A percentile compares a stretch with the other conserved stretches of the same genome.
These are phyloP conservation scores for Salpingus planirostris DNA, from an alignment of 2,888 invertebrate genomes.

Conservation along the genomic window DNA sequence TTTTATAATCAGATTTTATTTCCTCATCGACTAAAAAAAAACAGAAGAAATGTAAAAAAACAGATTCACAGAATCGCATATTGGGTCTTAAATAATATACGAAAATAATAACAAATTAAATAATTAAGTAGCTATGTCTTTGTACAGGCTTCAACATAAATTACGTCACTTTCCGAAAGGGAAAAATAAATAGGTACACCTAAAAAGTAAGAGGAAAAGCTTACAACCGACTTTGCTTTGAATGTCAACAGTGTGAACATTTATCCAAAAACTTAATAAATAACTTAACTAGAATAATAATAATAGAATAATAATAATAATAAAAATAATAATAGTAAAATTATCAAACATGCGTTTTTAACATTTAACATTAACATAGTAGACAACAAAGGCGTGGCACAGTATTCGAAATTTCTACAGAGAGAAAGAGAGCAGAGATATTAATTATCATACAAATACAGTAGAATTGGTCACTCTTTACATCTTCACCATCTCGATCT, in stretches of 20 bases:
- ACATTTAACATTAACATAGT: constrained; percentile 26
- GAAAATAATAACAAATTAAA: constrained; percentile 35
- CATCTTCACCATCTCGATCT: too few species aligned
- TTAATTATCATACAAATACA: constrained; percentile 12
- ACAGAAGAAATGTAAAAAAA: constrained; percentile 29
- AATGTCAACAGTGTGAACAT: constrained; percentile 23
- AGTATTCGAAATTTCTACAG: constrained; percentile 17
- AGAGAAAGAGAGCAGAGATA: constrained; percentile 24
- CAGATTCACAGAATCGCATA: constrained; percentile 32
- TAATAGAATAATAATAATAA: too few species aligned
- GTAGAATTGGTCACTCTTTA: too few species aligned
- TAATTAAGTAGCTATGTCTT: constrained; percentile 36
- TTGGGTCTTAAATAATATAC: constrained; percentile 29
- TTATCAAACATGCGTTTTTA: constrained; percentile 20
- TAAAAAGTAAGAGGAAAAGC: constrained; percentile 26
- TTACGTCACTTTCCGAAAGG: constrained; percentile 32
- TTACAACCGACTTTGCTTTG: constrained; percentile 21
- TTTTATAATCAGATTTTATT: constrained; percentile 27
- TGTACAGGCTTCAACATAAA: constrained; percentile 35
- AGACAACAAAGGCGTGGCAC: constrained; percentile 25
- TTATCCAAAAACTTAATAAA: constrained; percentile 25
- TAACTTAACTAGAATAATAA: too few species aligned
- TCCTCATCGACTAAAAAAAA: constrained; percentile 23
- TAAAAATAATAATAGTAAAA: constrained; percentile 22
- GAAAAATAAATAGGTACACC: constrained; percentile 33